Evolutionary conservation across 2,888 invertebrate genomes (phyloP), one percentile per base, ranked within the genome.

Genomic region (Lepidocyrtoides sp.): DNA sequence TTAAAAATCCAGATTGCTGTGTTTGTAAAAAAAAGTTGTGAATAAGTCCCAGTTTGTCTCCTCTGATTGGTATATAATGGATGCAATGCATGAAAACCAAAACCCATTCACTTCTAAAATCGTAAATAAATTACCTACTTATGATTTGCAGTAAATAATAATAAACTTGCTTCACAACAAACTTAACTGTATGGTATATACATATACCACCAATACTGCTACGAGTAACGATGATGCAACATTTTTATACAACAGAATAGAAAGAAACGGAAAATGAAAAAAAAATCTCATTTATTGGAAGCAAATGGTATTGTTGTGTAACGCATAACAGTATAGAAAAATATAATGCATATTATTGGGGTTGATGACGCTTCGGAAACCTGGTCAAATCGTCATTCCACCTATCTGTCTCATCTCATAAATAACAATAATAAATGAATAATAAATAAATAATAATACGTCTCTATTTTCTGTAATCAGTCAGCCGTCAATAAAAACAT

Each of bases 391-490:
- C n/a, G n/a, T 17, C 32, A 7, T 44, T 41, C 8, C 17, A n/a
- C 41, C 69, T 41, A 36, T 41, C 66, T 69, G 23, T 72, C 72
- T 69, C 72, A 66, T 72, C 72, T 41, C 41, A 72, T 72, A 41
- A 44, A 69, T 69, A 69, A 69, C 17, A 20, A 32, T 44, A 51
- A 44, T 23, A 83, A 41, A n/a, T n/a, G n/a, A n/a, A n/a, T n/a
- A n/a, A n/a, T n/a, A n/a, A n/a, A n/a, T 48, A 63, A 84, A 41
- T 72, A 41, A 20, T 75, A 14, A 41, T 54, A 23, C 57, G 60
- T 72, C 75, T 72, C 17, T 75, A 36, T 72, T 72, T 54, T 75
- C 26, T 85, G 85, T 36, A 57, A 57, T 85, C 72, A 75, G 85
- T 85, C 57, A 85, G 41, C 57, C 85, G 57, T 85, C 85, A 85